Evolutionary conservation across 2,113 vertebrate genomes (phyloP), one percentile per base, ranked within the genome.

Genomic region (Epinephelus cyanopodus): DNA sequence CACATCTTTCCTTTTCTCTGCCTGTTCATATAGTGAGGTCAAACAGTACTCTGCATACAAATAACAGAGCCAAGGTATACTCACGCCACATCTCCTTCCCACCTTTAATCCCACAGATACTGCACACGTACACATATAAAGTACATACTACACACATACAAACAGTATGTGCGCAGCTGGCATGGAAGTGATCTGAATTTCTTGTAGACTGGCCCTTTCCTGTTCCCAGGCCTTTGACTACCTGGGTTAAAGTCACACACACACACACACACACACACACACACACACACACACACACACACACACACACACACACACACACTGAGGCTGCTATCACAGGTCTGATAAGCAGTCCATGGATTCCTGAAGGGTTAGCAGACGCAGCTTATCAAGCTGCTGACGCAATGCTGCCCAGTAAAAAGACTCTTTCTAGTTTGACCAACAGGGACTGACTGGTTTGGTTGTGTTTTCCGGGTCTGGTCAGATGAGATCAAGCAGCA

Each of bases 321-420:
- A 79, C 33, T 39, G 19, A 58, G n/a, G 70, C 61, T 2, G 17
- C 77, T 83, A 89, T 89, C 84, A 78, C 21, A 69, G 33, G 71
- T 60, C 68, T 77, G 83, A 91, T 82, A 91, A 92, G 90, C 68
- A 75, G 52, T 79, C 77, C 79, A 33, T 47, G 81, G 87, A 92
- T 94, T 94, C 90, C 88, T 92, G 70, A 88, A 90, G 65, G 83
- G 89, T 90, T 82, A 86, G 92, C 88, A 73, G 91, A 60, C 76
- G 39, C 12, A 54, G 81, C 84, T 91, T 92, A 93, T 93, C 94
- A 66, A 17, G 73, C 63, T 77, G 45, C 79, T 92, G 92, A 93
- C 81, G 83, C 82, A 91, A 89, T 56, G 50, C 60, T 11, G 53
- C 81, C 73, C 77, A 69, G 76, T 82, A 64, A 66, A 81, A 75